phyloP scores from a whole-genome alignment of 1,140 invertebrate species.

The Drosophila truncata region DNA sequence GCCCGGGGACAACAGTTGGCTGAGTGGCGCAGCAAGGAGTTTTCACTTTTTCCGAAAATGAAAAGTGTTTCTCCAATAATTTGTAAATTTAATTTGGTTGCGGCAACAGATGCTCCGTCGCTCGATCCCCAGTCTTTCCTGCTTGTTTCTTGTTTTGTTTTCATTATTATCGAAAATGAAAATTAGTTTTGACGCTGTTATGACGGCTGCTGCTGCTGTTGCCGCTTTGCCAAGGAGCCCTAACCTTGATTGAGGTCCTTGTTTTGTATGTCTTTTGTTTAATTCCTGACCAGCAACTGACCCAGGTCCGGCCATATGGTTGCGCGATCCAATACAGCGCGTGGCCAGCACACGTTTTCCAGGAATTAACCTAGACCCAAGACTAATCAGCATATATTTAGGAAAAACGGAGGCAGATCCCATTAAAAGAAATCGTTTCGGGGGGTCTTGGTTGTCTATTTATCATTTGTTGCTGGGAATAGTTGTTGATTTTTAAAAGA shows the following conservation, averaged over 20 bases:
- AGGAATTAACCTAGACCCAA: conserved; percentile 35
- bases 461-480: background rate
- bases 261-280: conserved; percentile 23
- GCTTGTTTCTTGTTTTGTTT: conserved; percentile 48
- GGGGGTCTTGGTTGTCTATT: conserved; percentile 28
- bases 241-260: conserved; percentile 71
- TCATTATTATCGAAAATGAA: conserved; percentile 57
- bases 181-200: conserved; percentile 83
- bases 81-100: conserved; percentile 71
- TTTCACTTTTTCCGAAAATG: conserved; percentile 71
- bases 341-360: conserved; percentile 63
- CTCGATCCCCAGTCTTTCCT: conserved; percentile 4
- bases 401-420: conserved; percentile 8
- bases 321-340: conserved; percentile 26
- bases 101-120: conserved; percentile 63
- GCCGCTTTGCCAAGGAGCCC: conserved; percentile 13
- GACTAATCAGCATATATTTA: conserved; percentile 69
- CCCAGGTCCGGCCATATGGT: conserved; percentile 52
- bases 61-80: conserved; percentile 76
- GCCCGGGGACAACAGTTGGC: conserved; percentile 65
- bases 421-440: conserved; percentile 12
- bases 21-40: conserved; percentile 45
- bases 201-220: conserved; percentile 55
- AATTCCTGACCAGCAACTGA: conserved; percentile 50
- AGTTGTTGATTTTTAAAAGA: background rate